Percentiles rank a stretch among this genome's conserved stretches.
These are phyloP conservation scores for Hypolimnas misippus DNA, from an alignment of 2,888 invertebrate genomes.

Conservation along the genomic window DNA sequence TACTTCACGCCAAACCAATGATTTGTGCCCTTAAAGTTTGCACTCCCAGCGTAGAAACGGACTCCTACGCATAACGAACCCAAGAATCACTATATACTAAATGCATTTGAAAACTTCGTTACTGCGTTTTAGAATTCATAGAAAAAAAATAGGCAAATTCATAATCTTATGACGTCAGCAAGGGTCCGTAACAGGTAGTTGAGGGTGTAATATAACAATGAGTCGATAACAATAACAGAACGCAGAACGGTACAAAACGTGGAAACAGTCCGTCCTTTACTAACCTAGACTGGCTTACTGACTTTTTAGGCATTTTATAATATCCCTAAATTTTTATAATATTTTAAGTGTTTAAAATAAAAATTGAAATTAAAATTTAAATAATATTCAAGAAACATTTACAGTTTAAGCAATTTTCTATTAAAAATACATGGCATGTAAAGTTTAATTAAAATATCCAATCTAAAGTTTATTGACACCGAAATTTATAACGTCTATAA, in stretches of 20 bases:
- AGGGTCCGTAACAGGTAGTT: conserved; percentile 49
- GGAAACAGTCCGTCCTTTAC: neutral
- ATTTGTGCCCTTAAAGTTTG: conserved; percentile 49
- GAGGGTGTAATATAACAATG: neutral
- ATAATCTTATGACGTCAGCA: conserved; percentile 41
- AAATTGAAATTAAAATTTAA: too few species aligned
- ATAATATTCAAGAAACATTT: too few species aligned
- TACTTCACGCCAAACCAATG: conserved; percentile 69
- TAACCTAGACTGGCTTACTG: too few species aligned
- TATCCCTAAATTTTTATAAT: neutral
- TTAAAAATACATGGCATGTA: neutral
- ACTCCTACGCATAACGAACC: conserved; percentile 52
- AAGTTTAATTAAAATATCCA: neutral
- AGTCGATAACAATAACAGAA: conserved; percentile 6
- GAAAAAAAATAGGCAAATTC: conserved; percentile 54
- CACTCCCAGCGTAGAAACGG: conserved; percentile 77
- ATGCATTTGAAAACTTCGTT: conserved; percentile 52
- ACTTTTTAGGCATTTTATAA: neutral
- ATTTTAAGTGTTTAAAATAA: too few species aligned
- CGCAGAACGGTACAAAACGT: neutral
- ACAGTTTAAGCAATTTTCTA: neutral
- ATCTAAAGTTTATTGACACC: neutral
- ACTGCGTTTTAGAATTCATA: conserved; percentile 63
- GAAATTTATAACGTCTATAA: conserved; percentile 19
- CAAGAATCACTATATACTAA: conserved; percentile 47